These are phyloP conservation scores for Steinernema hermaphroditum DNA, from an alignment of 2,888 invertebrate genomes.

Conservation along the genomic window DNA sequence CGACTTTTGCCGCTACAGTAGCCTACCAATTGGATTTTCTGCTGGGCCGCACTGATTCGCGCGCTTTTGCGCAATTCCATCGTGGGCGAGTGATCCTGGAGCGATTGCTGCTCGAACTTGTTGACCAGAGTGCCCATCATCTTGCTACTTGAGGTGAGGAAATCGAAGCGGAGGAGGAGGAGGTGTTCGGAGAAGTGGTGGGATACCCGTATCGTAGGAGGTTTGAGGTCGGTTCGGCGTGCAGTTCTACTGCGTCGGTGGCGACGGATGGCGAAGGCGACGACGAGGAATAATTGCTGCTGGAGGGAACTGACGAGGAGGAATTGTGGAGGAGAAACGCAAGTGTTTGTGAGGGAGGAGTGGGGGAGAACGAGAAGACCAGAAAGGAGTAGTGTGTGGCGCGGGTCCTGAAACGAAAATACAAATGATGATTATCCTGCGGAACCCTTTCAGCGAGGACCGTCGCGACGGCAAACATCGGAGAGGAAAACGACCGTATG, in stretches of 20 bases:
- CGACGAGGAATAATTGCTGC: slow-evolving; percentile 12
- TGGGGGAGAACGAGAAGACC: not conserved
- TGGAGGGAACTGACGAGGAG: slow-evolving; percentile 6
- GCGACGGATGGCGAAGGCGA: not conserved
- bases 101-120: slow-evolving; percentile 44
- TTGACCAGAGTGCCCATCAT: slow-evolving; percentile 46
- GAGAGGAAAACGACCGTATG: not conserved
- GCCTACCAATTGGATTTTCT: not conserved
- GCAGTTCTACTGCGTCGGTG: not conserved
- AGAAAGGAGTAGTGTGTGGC: not conserved
- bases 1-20: not conserved
- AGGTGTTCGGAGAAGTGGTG: not conserved
- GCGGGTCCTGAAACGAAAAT: slow-evolving; percentile 24
- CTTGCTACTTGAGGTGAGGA: slow-evolving; percentile 9
- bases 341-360: slow-evolving; percentile 21
- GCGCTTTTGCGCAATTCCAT: slow-evolving; percentile 31
- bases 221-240: not conserved
- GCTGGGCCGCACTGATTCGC: slow-evolving; percentile 17
- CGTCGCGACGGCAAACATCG: not conserved
- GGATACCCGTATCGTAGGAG: not conserved
- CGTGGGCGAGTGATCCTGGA: slow-evolving; percentile 38
- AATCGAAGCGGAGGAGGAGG: not conserved
- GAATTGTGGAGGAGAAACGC: slow-evolving; percentile 17
- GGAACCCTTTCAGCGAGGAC: not conserved
- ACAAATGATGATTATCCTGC: slow-evolving; percentile 23